Evolutionary conservation across 2,113 vertebrate genomes (phyloP).

Genomic region (Notothenia rossii): DNA sequence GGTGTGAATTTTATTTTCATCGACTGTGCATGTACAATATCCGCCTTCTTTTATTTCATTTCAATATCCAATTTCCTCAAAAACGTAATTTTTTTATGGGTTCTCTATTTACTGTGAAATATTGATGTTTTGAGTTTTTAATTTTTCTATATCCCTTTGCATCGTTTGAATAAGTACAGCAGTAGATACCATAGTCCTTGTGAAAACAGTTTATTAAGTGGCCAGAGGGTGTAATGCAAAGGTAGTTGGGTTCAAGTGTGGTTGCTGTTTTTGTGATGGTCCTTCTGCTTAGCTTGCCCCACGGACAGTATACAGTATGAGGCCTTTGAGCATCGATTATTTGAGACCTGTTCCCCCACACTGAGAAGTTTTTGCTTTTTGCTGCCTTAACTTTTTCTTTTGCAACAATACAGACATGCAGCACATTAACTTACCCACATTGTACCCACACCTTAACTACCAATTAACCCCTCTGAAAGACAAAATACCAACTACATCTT

Average conservation of each 20-base stretch:
- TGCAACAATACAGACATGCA: background rate
- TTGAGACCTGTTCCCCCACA: background rate
- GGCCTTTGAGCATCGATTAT: too few relatives aligned
- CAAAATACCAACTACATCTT: background rate
- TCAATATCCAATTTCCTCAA: slow-evolving; percentile 59
- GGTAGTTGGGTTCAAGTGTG: slow-evolving; percentile 7
- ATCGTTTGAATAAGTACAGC: background rate
- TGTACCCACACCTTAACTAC: background rate
- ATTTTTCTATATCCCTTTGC: background rate
- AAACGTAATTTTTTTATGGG: slow-evolving; percentile 22
- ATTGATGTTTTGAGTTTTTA: slow-evolving; percentile 9
- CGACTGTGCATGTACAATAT: slow-evolving; percentile 36
- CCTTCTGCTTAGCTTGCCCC: background rate
- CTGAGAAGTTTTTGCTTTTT: too few relatives aligned
- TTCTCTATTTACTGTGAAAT: slow-evolving; percentile 17
- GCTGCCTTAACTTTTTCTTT: background rate
- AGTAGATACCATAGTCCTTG: background rate
- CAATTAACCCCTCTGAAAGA: background rate
- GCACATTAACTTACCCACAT: background rate
- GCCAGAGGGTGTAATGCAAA: slow-evolving; percentile 8
- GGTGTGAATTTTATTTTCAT: slow-evolving; percentile 22
- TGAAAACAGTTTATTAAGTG: slow-evolving; percentile 13
- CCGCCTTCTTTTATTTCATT: slow-evolving; percentile 53
- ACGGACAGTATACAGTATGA: background rate
- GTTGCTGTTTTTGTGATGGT: background rate